Base-by-base conservation (phyloP, 2,888 invertebrate species). In the Agapetus fuscipes region DNA sequence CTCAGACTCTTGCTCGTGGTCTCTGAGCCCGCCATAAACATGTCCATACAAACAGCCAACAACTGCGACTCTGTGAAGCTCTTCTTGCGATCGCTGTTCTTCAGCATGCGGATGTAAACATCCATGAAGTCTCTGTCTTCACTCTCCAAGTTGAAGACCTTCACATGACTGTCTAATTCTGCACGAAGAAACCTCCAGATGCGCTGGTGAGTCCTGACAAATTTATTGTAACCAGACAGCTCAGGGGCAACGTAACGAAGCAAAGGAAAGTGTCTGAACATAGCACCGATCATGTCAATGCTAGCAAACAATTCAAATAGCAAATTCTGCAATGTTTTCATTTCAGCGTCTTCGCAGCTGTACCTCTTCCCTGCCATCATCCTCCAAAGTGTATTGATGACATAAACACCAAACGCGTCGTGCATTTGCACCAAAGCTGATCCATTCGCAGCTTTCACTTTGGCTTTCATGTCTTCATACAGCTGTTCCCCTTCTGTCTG, bases 21-120 rank as follows among this genome's bases (percentile, higher is more conserved):
- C 61, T 89, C 89, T 0, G 87, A 83, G 1, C 88, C 89, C 14
- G 88, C 89, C 71, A 88, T 78, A 52, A 89, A 89, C 72, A 89
- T 75, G 52, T 89, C 89, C 71, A 88, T 68, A 52, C 87, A 86
- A 52, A 83, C 77, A 0, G 86, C 84, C 39, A 88, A 58, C 35
- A 89, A 60, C 51, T 88, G 88, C 6, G 76, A 74, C 56, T 89
- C 87, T 48, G 74, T 67, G 55, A 80, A 77, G 2, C 71, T 72
- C 1, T 64, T 58, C 3, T 68, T 61, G 25, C 62, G 63, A 37
- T 72, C 71, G 12, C 75, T 61, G 3, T 77, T 72, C 30, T 72
- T 67, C 44, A 88, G 59, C 43, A 77, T 76, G 52, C 80, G 71
- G 35, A 89, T 62, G 52, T 88, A 89, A 2, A 79, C 80, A 52